These are phyloP conservation scores for Sus cebifrons DNA, from an alignment of 2,797 vertebrate genomes.

Conservation along the genomic window DNA sequence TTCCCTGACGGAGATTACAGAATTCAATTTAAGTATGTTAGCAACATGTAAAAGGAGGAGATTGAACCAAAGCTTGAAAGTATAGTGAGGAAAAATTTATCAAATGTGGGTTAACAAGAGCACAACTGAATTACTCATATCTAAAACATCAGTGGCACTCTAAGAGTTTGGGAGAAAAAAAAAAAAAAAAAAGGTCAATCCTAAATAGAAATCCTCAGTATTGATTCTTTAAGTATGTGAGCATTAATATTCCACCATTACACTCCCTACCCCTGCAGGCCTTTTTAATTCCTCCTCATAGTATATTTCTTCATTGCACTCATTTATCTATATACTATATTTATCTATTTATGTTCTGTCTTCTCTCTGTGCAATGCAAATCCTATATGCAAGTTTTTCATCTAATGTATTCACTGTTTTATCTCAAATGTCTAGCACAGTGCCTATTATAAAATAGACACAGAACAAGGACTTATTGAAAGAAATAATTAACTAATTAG, in stretches of 20 bases:
- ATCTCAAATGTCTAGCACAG: not conserved
- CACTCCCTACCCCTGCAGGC: accelerated
- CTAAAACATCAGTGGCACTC: not conserved
- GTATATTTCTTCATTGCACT: not conserved
- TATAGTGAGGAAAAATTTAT: not conserved
- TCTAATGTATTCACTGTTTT: not conserved
- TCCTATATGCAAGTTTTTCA: not conserved
- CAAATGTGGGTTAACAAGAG: not conserved
- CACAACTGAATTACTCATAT: not conserved
- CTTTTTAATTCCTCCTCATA: too few species aligned
- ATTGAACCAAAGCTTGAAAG: not conserved
- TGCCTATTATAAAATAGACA: not conserved
- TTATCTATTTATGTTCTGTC: not conserved
- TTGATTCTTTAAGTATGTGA: not conserved
- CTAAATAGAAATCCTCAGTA: not conserved
- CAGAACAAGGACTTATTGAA: not conserved
- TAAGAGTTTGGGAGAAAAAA: not conserved
- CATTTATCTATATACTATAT: not conserved
- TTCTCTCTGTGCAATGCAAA: not conserved
- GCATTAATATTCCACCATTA: not conserved
- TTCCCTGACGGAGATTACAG: not conserved
- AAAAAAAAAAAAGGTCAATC: not conserved
- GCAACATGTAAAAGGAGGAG: not conserved
- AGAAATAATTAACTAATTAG: not conserved
- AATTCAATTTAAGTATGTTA: not conserved